Evolutionary conservation across 2,888 invertebrate genomes (phyloP), one percentile per base, ranked within the genome.

Genomic region (Fabriciana adippe): DNA sequence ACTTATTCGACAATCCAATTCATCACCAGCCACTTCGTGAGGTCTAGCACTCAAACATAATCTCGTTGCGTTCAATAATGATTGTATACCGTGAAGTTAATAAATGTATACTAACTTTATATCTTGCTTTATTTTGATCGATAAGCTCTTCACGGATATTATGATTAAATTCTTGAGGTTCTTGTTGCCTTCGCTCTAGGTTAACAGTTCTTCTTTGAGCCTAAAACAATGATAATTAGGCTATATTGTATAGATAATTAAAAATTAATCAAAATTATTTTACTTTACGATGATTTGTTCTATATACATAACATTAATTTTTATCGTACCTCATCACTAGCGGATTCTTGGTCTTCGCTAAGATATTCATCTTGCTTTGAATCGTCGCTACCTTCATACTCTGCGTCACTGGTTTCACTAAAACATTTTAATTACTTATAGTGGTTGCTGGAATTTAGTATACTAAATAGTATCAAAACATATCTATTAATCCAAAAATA

Each of bases 381-480:
- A 68, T 81, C 81, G 18, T 79, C 78, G 15, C 78, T 81, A 13
- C 69, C 77, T 41, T 82, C 84, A 65, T 86, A 86, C 50, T 85
- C 88, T 0, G 76, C 72, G 55, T 85, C 87, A 11, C 84, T 83
- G 3, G 73, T 64, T 68, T 83, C 81, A 47, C 87, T 87, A 71
- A 14, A 74, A 74, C 64, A 61, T 18, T 59, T 26, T 41, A 11
- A 11, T 2, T 11, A n/a, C n/a, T n/a, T n/a, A 11, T 41, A 11
- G 2, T 3, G 35, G 2, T 41, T 41, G 11, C 11, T 2, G 11
- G 1, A 11, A 41, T 41, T 8, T 41, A 41, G 11, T 11, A 41
- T 41, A 41, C 11, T 41, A 41, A 41, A 41, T 41, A 41, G 35
- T 41, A 11, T 11, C 6, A 35, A 8, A 35, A 35, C 35, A 35